phyloP scores from a whole-genome alignment of 1,140 invertebrate species.

The Venustaconcha ellipsiformis region DNA sequence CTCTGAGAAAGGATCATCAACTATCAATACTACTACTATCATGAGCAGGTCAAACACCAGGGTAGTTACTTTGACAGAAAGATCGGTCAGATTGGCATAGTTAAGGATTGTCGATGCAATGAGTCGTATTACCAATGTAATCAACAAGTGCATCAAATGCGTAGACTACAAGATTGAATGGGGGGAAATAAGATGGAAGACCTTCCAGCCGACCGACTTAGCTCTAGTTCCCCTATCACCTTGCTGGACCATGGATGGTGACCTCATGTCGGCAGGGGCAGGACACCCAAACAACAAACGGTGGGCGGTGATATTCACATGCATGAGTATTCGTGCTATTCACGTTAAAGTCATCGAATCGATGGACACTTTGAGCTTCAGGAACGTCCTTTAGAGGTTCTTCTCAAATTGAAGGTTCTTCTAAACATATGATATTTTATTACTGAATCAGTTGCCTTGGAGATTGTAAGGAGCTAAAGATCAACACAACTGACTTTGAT shows the following conservation, averaged over 20 bases:
- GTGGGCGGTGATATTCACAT: conserved; percentile 31
- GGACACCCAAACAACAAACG: conserved; percentile 5
- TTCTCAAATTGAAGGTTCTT: background rate
- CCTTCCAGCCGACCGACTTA: background rate
- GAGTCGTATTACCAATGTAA: background rate
- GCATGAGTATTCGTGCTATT: conserved; percentile 13
- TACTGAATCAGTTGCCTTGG: conserved; percentile 10
- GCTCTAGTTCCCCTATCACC: background rate
- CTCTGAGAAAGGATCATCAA: too few relatives aligned
- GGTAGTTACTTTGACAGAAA: conserved; percentile 15
- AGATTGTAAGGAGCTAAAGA: background rate
- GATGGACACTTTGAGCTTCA: conserved; percentile 6
- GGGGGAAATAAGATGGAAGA: conserved; percentile 4
- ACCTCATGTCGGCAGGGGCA: background rate
- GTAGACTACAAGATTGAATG: conserved; percentile 5
- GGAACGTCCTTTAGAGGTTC: conserved; percentile 15
- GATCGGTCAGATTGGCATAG: conserved; percentile 9
- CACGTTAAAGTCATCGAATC: conserved; percentile 18
- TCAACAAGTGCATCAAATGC: conserved; percentile 16
- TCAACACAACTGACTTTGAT: conserved; percentile 3
- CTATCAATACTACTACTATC: too few relatives aligned
- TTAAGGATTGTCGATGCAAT: conserved; percentile 31
- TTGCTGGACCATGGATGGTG: conserved; percentile 16
- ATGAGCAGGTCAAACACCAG: conserved; percentile 12
- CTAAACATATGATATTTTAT: background rate